These are phyloP conservation scores for Tichodroma muraria DNA, from an alignment of 2,113 vertebrate species.

Conservation along the genomic window DNA sequence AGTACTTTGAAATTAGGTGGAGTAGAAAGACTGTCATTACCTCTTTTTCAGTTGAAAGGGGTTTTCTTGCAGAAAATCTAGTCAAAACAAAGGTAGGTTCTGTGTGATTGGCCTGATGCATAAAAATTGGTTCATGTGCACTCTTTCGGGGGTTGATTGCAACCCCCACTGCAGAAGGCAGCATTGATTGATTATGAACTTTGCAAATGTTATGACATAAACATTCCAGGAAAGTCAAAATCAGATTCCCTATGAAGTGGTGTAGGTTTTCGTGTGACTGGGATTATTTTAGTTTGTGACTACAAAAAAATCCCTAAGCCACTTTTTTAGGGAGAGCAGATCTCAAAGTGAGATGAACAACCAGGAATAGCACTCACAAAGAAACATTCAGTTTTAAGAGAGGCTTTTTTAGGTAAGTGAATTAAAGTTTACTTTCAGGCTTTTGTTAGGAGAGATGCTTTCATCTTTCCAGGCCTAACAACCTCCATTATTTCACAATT, in stretches of 20 bases:
- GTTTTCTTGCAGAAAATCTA: neutral
- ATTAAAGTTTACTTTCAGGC: neutral
- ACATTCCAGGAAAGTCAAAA: neutral
- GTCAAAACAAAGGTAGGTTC: neutral
- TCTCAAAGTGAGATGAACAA: neutral
- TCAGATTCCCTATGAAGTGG: neutral
- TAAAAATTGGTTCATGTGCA: neutral
- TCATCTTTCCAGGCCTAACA: neutral
- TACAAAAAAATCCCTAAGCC: neutral
- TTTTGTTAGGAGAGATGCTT: neutral
- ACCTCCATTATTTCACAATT: neutral
- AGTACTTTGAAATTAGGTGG: neutral
- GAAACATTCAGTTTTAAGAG: neutral
- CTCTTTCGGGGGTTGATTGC: neutral
- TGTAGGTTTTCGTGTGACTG: neutral
- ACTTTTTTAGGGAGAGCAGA: neutral
- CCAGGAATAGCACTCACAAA: neutral
- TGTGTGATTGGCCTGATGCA: neutral
- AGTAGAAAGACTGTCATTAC: neutral
- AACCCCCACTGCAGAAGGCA: too few relatives aligned
- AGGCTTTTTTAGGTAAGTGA: neutral
- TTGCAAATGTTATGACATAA: neutral
- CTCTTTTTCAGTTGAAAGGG: neutral
- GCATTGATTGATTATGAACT: neutral
- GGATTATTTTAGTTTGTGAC: neutral